Evolutionary conservation across 1,140 invertebrate species (phyloP).

Genomic region (Epicauta chinensis): DNA sequence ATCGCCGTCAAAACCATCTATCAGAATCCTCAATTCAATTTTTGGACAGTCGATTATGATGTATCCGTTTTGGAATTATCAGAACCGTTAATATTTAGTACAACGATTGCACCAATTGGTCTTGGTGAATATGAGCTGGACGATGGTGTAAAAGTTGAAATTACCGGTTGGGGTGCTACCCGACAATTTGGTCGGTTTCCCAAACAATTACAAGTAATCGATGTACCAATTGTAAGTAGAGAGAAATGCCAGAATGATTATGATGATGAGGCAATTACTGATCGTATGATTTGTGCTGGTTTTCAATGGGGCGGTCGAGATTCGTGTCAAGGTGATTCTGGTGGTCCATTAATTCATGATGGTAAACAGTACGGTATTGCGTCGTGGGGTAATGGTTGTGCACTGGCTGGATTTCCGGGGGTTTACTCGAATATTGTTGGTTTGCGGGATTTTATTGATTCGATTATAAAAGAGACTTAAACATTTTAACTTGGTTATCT

Average conservation of each 20-base stretch:
- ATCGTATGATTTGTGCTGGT: constrained; percentile 11
- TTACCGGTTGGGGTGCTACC: background rate
- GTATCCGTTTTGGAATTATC: background rate
- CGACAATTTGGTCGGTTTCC: background rate
- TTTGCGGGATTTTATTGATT: background rate
- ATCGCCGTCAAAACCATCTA: constrained; percentile 35
- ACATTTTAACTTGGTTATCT: too few relatives aligned
- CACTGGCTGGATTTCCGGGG: constrained; percentile 46
- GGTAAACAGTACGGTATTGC: constrained; percentile 47
- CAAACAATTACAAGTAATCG: background rate
- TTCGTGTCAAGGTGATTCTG: constrained; percentile 43
- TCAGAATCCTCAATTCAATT: constrained; percentile 41
- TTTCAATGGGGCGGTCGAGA: background rate
- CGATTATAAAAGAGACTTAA: background rate
- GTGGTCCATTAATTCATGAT: constrained; percentile 44
- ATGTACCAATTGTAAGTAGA: background rate
- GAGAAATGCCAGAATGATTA: background rate
- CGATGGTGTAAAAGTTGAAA: background rate
- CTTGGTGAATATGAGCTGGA: background rate
- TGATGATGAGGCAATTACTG: background rate
- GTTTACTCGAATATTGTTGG: constrained; percentile 47
- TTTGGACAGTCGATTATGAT: constrained; percentile 25
- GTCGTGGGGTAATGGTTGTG: constrained; percentile 53
- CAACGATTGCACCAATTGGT: background rate
- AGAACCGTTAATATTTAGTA: background rate